Conservation (phyloP, 2,113 vertebrate genomes). For the Percina caprodes region DNA sequence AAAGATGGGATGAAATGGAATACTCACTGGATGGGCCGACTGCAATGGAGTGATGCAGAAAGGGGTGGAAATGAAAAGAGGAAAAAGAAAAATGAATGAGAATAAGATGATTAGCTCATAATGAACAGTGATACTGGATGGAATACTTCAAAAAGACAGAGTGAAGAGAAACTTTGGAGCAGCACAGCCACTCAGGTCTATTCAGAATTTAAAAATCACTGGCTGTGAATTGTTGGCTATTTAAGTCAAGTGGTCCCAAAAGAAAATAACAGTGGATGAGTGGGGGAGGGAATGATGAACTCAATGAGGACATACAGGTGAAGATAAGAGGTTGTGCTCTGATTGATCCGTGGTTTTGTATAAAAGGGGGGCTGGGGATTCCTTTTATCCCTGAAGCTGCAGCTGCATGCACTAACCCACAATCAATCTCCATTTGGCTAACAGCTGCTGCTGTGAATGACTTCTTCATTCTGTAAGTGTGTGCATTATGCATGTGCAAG, state of each 20-base stretch:
- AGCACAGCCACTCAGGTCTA: background rate
- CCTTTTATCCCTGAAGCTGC: conserved; percentile 39
- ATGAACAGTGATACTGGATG: conserved; percentile 10
- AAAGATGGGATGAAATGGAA: conserved; percentile 84
- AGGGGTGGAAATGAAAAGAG: conserved; percentile 59
- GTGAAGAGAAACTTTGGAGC: background rate
- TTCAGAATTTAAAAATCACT: background rate
- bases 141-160: conserved; percentile 23
- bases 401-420: conserved; percentile 34
- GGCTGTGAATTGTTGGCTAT: background rate
- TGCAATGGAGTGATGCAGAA: conserved; percentile 80
- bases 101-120: conserved; percentile 62
- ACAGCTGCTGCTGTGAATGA: conserved; percentile 37
- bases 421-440: conserved; percentile 54
- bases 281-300: background rate
- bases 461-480: conserved; percentile 12
- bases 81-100: conserved; percentile 65
- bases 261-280: background rate
- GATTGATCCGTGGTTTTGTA: conserved; percentile 30
- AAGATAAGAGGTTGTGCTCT: background rate
- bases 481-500: background rate
- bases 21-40: conserved; percentile 89
- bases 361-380: background rate
- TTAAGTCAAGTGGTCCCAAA: background rate
- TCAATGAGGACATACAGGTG: conserved; percentile 13